A percentile compares a stretch with the other conserved stretches of the same genome.
Conservation (phyloP, 1,140 invertebrate genomes). For the Caenorhabditis latens region DNA sequence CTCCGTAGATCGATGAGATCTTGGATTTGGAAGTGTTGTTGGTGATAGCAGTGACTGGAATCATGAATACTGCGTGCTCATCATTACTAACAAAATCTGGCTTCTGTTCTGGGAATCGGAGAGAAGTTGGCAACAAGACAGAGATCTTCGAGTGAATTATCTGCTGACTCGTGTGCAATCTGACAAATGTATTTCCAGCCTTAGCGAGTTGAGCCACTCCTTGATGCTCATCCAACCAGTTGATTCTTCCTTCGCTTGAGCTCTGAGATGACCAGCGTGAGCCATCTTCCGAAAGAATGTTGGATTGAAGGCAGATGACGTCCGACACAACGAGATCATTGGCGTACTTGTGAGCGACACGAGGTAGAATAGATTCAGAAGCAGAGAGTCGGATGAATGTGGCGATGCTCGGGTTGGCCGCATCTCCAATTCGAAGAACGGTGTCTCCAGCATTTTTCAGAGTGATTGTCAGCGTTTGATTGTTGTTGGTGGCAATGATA, state of each 20-base stretch:
- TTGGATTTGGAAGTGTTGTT: constrained; percentile 15
- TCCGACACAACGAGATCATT: constrained; percentile 5
- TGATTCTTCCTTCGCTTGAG: constrained; percentile 28
- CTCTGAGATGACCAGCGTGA: constrained; percentile 1
- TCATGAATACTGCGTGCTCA: not conserved
- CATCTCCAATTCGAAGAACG: constrained; percentile 60
- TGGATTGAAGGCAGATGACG: constrained; percentile 54
- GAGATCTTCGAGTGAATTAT: constrained; percentile 27
- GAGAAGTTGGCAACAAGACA: not conserved
- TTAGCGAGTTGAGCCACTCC: constrained; percentile 55
- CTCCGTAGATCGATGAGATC: constrained; percentile 15
- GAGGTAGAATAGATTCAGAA: constrained; percentile 43
- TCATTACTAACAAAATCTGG: constrained; percentile 25
- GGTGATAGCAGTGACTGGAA: constrained; percentile 16
- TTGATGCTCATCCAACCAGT: constrained; percentile 27
- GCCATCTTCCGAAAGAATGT: constrained; percentile 15
- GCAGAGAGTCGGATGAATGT: constrained; percentile 54
- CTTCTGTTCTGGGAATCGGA: not conserved
- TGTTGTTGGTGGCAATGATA: constrained; percentile 36
- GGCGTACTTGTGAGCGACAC: not conserved
- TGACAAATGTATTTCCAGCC: constrained; percentile 34
- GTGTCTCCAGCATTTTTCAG: constrained; percentile 59
- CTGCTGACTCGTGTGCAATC: not conserved
- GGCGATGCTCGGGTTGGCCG: not conserved
- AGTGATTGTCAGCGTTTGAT: constrained; percentile 16